Conservation (phyloP, 2,888 invertebrate species). For the Morpho achilles region DNA sequence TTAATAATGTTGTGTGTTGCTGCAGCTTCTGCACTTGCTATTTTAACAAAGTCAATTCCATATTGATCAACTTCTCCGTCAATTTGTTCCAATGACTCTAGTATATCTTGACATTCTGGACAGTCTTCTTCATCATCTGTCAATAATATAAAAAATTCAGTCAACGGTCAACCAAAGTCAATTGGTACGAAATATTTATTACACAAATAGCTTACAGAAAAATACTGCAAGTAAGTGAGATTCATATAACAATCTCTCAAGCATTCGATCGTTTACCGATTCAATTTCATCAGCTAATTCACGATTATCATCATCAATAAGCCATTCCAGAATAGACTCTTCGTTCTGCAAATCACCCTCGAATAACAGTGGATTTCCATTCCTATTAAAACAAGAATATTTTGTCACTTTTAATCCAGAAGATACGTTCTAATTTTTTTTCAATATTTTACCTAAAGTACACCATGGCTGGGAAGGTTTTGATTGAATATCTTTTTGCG, state of each 20-base stretch:
- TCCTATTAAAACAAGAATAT: slow-evolving; percentile 66
- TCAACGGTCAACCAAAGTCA: neutral
- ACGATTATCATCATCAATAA: slow-evolving; percentile 94
- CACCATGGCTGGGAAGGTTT: slow-evolving; percentile 95
- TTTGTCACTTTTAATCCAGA: neutral
- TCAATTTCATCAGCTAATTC: slow-evolving; percentile 97
- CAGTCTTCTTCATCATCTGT: slow-evolving; percentile 91
- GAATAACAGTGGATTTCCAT: slow-evolving; percentile 92
- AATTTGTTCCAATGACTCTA: slow-evolving; percentile 94
- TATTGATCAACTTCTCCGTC: slow-evolving; percentile 96
- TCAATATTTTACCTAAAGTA: slow-evolving; percentile 84
- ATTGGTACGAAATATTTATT: neutral
- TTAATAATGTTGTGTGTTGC: slow-evolving; percentile 90
- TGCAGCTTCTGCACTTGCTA: slow-evolving; percentile 89
- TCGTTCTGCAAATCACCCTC: slow-evolving; percentile 96
- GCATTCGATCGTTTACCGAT: slow-evolving; percentile 93
- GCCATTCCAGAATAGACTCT: slow-evolving; percentile 94
- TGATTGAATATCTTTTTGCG: slow-evolving; percentile 95
- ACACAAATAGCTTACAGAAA: slow-evolving; percentile 83
- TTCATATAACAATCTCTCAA: slow-evolving; percentile 89
- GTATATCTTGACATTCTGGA: slow-evolving; percentile 93
- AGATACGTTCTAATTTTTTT: neutral
- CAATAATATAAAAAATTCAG: slow-evolving; percentile 1
- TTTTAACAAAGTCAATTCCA: slow-evolving; percentile 97
- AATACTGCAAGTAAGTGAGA: slow-evolving; percentile 94